Evolutionary conservation across 2,888 invertebrate genomes (phyloP).

Genomic region (Aphelenchoides bicaudatus): DNA sequence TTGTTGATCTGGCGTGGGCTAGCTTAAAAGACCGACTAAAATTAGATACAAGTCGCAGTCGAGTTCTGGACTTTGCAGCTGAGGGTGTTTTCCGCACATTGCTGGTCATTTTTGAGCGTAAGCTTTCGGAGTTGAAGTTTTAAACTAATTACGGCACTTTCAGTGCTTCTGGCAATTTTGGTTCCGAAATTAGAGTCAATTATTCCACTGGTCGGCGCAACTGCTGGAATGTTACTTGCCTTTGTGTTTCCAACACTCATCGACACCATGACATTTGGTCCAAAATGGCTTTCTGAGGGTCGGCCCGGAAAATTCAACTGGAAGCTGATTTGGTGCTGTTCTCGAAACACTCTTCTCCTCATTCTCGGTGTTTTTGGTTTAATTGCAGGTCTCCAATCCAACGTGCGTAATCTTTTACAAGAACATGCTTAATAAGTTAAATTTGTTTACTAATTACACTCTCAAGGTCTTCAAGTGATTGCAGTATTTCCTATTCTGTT

Average conservation of each 20-base stretch:
- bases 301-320: background rate
- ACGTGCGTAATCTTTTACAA: conserved; percentile 30
- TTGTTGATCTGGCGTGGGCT: conserved; percentile 83
- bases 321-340: conserved; percentile 15
- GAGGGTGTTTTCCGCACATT: conserved; percentile 67
- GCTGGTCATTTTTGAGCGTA: conserved; percentile 79
- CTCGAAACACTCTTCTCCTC: conserved; percentile 31
- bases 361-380: conserved; percentile 43
- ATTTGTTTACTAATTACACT: too few species aligned
- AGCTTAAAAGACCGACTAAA: conserved; percentile 22
- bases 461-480: too few species aligned
- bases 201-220: conserved; percentile 55
- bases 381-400: conserved; percentile 44
- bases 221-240: conserved; percentile 56
- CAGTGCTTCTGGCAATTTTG: conserved; percentile 49
- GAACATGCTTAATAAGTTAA: background rate
- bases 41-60: too few species aligned
- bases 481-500: too few species aligned
- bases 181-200: conserved; percentile 57
- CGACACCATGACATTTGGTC: conserved; percentile 47
- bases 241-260: conserved; percentile 53
- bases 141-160: conserved; percentile 8
- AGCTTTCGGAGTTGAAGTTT: conserved; percentile 64
- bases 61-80: conserved; percentile 3
- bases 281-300: conserved; percentile 24